Conservation (phyloP, 2,888 invertebrate species). For the Philereme vetulata region DNA sequence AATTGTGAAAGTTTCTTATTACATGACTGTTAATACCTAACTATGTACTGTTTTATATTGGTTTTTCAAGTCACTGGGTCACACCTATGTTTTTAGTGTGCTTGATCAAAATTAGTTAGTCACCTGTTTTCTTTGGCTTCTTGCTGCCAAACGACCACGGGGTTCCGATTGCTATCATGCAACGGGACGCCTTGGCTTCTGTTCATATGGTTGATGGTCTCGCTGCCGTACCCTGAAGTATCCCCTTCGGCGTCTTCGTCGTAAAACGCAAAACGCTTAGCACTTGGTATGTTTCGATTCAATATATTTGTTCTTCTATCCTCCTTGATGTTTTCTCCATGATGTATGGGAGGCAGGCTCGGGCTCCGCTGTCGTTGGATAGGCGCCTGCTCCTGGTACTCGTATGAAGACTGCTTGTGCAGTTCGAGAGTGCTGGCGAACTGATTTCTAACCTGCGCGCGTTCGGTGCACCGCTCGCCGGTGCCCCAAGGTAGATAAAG, state of each 20-base stretch:
- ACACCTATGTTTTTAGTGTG: constrained; percentile 24
- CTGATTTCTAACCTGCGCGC: constrained; percentile 73
- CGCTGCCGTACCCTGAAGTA: constrained; percentile 93
- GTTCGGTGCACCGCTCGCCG: constrained; percentile 73
- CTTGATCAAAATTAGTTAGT: constrained; percentile 26
- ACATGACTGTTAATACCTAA: constrained; percentile 24
- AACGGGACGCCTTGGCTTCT: constrained; percentile 54
- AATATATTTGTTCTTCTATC: constrained; percentile 60
- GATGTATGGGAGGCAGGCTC: constrained; percentile 87
- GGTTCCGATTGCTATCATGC: constrained; percentile 54
- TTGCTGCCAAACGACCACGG: constrained; percentile 77
- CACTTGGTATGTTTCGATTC: constrained; percentile 71
- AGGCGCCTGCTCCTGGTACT: constrained; percentile 75
- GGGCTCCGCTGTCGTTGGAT: constrained; percentile 84
- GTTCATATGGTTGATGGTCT: constrained; percentile 85
- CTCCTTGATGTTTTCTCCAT: constrained; percentile 61
- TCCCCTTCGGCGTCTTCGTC: constrained; percentile 87
- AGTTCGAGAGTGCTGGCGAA: constrained; percentile 77
- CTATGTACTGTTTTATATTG: constrained; percentile 9
- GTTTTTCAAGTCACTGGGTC: constrained; percentile 28
- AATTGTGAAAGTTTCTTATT: constrained; percentile 40
- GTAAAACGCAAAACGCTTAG: constrained; percentile 76
- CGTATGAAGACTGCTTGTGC: constrained; percentile 71
- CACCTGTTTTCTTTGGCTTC: constrained; percentile 69
- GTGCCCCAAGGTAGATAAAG: constrained; percentile 91